These are phyloP conservation scores for Cryptoprocta ferox DNA, from an alignment of 2,797 vertebrate species.

Conservation along the genomic window DNA sequence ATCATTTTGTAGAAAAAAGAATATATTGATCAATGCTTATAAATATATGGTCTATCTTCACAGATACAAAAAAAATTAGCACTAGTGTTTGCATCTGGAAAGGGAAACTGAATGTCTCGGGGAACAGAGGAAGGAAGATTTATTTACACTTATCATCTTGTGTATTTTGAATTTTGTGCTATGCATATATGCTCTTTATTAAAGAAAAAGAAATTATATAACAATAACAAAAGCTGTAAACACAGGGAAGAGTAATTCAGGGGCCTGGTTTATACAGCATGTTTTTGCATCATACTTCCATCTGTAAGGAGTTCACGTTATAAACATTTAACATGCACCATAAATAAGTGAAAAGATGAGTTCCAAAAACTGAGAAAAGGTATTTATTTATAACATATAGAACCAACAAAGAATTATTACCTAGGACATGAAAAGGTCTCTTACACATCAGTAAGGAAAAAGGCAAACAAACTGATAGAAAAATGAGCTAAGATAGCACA, in stretches of 20 bases:
- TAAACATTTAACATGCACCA: constrained; percentile 40
- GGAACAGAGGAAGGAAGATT: neutral
- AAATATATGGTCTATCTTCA: neutral
- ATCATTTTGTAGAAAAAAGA: constrained; percentile 5
- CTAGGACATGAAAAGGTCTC: too few species aligned
- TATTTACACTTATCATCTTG: neutral
- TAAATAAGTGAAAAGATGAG: constrained; percentile 51
- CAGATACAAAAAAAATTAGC: neutral
- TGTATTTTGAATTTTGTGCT: constrained; percentile 43
- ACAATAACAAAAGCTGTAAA: neutral
- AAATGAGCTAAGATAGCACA: neutral
- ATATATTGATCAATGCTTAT: neutral
- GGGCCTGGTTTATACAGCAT: neutral
- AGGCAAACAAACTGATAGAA: constrained; percentile 1
- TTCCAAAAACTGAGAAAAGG: constrained; percentile 24
- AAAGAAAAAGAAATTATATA: constrained; percentile 30
- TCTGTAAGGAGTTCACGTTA: constrained; percentile 26
- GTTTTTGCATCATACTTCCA: neutral
- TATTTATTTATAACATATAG: constrained; percentile 49
- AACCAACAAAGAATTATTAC: neutral
- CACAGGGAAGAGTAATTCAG: neutral
- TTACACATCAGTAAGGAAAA: neutral
- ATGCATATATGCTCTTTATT: neutral
- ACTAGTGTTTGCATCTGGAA: neutral
- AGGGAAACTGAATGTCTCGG: neutral